Conservation (phyloP, 2,888 invertebrate genomes). For the Siphonodentalium dalli region DNA sequence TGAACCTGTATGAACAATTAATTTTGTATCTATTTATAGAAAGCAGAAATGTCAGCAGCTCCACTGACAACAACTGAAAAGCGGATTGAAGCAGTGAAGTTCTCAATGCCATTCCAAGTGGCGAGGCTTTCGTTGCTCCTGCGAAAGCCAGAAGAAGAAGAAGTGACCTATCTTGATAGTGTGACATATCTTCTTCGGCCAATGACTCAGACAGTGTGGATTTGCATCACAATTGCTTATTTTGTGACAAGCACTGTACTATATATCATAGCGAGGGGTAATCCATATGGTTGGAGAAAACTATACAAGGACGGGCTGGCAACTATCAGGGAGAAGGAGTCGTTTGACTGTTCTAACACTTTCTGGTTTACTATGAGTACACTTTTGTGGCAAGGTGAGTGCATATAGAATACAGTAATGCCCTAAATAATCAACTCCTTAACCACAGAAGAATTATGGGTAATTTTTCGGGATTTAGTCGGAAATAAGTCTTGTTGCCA, state of each 20-base stretch:
- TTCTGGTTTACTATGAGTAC: slow-evolving; percentile 52
- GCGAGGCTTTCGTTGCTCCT: slow-evolving; percentile 42
- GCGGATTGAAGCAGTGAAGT: slow-evolving; percentile 35
- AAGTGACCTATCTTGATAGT: slow-evolving; percentile 34
- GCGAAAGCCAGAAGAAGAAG: slow-evolving; percentile 29
- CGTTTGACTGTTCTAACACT: slow-evolving; percentile 52
- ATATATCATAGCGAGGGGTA: slow-evolving; percentile 47
- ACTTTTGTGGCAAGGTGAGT: slow-evolving; percentile 48
- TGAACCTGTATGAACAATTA: too few species aligned
- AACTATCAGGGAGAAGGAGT: slow-evolving; percentile 47
- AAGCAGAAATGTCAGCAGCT: slow-evolving; percentile 40
- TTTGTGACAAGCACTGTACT: slow-evolving; percentile 44
- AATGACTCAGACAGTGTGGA: slow-evolving; percentile 45
- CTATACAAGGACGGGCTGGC: slow-evolving; percentile 48
- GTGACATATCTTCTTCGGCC: slow-evolving; percentile 39
- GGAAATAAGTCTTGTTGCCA: too few species aligned
- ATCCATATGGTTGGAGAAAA: slow-evolving; percentile 53
- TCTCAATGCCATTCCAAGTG: slow-evolving; percentile 43
- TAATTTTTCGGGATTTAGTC: too few species aligned
- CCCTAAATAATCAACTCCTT: too few species aligned
- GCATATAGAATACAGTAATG: too few species aligned
- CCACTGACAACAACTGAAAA: slow-evolving; percentile 39
- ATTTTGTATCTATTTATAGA: slow-evolving; percentile 28
- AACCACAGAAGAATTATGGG: too few species aligned
- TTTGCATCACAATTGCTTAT: slow-evolving; percentile 42